Evolutionary conservation across 1,140 invertebrate genomes (phyloP), one percentile per base, ranked within the genome.

Genomic region (Steinernema feltiae): DNA sequence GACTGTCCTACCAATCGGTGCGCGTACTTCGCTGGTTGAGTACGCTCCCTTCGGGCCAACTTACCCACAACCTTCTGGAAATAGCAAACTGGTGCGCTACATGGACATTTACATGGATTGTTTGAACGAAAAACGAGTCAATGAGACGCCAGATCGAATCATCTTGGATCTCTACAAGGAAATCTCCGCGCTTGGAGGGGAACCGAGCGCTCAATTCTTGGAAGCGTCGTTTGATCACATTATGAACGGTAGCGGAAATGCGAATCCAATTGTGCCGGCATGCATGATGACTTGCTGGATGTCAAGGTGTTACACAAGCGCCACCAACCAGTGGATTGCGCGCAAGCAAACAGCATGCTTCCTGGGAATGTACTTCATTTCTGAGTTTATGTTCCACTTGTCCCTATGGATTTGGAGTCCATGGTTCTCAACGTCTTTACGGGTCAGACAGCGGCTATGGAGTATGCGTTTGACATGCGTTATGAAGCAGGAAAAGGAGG

Each of bases 21-120:
- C 24, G 3, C 12, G 24, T 27, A 27, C 24, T 7, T 63, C 53
- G 2, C 53, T 63, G 3, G 24, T 63, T 3, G 53, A 63, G 24
- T 63, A 63, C 53, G 53, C 53, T 7, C 53, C 53, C 24, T 63
- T 63, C 53, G 53, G 53, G 53, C 53, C 53, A 3, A 63, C 53
- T 7, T 63, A 63, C 53, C 53, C 53, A 3, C 53, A 63, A 27
- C 53, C 53, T 12, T n/a, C 53, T 21, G 53, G 53, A 15, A 63
- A 63, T 21, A 63, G 7, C 7, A 12, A 27, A 63, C 24, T 63
- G 3, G 24, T 63, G 53, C 53, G 53, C 24, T 63, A 63, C 53
- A 15, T 27, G 15, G 53, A 63, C 53, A 63, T 63, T 21, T 63
- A 17, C 24, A 63, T 7, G 24, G 53, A 63, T 12, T 17, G 53